These are phyloP conservation scores for Geotrupes spiniger DNA, from an alignment of 2,888 invertebrate species.

Conservation along the genomic window DNA sequence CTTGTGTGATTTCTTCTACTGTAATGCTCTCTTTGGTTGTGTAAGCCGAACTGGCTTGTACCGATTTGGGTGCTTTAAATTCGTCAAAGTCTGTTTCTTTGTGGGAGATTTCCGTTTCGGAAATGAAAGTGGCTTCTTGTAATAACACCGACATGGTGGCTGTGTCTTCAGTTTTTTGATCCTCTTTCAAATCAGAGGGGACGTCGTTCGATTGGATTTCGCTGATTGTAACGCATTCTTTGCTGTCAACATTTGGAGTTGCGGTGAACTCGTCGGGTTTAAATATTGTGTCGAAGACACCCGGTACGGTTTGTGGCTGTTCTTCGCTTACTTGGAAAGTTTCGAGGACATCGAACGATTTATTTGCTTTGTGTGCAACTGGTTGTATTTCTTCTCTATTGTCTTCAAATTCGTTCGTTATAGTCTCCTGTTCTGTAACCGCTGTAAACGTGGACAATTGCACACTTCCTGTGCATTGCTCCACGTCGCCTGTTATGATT, in stretches of 20 bases:
- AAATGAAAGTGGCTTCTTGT: slow-evolving; percentile 65
- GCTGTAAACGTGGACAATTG: slow-evolving; percentile 50
- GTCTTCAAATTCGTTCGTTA: slow-evolving; percentile 51
- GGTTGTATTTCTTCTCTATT: slow-evolving; percentile 31
- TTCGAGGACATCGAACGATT: slow-evolving; percentile 49
- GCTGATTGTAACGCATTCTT: slow-evolving; percentile 51
- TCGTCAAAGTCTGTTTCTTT: slow-evolving; percentile 59
- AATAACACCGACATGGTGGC: slow-evolving; percentile 59
- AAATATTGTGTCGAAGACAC: slow-evolving; percentile 49
- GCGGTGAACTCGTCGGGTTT: slow-evolving; percentile 50
- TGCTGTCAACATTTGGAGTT: slow-evolving; percentile 45
- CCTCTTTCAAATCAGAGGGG: slow-evolving; percentile 51
- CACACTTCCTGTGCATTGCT: slow-evolving; percentile 43
- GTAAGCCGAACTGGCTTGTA: slow-evolving; percentile 57
- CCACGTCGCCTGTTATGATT: slow-evolving; percentile 29
- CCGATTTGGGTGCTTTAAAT: slow-evolving; percentile 50
- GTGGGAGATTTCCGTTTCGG: slow-evolving; percentile 60
- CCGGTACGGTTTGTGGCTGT: slow-evolving; percentile 50
- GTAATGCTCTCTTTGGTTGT: slow-evolving; percentile 63
- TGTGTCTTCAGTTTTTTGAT: slow-evolving; percentile 47
- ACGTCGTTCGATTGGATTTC: slow-evolving; percentile 47
- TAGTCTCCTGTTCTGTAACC: slow-evolving; percentile 40
- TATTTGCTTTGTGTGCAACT: slow-evolving; percentile 39
- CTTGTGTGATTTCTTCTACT: slow-evolving; percentile 57
- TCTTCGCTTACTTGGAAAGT: slow-evolving; percentile 57